These are phyloP conservation scores for Loris lydekkerianus DNA, from an alignment of 2,797 vertebrate species.

Conservation along the genomic window DNA sequence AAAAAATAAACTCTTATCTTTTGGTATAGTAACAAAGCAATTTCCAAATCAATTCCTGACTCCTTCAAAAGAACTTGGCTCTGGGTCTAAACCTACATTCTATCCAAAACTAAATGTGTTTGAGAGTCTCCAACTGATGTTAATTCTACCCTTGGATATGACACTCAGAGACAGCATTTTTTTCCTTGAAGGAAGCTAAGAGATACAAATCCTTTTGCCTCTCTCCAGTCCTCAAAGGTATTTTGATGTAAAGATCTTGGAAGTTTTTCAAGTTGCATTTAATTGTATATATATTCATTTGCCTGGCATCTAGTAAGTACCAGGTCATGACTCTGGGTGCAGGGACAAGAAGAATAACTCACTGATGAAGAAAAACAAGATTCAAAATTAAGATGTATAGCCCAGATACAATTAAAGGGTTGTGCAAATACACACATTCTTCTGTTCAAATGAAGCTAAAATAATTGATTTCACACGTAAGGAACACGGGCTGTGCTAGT, in stretches of 20 bases:
- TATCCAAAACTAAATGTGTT: conserved; percentile 16
- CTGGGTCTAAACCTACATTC: neutral
- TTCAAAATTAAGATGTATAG: neutral
- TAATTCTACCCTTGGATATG: neutral
- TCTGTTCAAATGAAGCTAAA: conserved; percentile 20
- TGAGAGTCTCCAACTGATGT: neutral
- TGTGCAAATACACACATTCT: neutral
- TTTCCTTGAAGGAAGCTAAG: conserved; percentile 21
- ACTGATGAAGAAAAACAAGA: neutral
- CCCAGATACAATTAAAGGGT: conserved; percentile 4
- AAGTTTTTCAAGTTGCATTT: neutral
- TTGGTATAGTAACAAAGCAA: conserved; percentile 46
- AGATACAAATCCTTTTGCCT: neutral
- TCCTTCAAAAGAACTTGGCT: conserved; percentile 63
- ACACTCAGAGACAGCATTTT: conserved; percentile 15
- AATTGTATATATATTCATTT: neutral
- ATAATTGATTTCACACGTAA: conserved; percentile 8
- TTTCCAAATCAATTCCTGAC: conserved; percentile 53
- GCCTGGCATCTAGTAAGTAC: neutral
- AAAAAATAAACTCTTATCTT: neutral
- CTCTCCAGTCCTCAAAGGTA: neutral
- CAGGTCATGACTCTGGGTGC: neutral
- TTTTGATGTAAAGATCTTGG: conserved; percentile 38
- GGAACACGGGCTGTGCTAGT: neutral
- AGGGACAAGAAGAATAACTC: neutral